Conservation (phyloP, 1,140 invertebrate species). For the Drosophila nannoptera region DNA sequence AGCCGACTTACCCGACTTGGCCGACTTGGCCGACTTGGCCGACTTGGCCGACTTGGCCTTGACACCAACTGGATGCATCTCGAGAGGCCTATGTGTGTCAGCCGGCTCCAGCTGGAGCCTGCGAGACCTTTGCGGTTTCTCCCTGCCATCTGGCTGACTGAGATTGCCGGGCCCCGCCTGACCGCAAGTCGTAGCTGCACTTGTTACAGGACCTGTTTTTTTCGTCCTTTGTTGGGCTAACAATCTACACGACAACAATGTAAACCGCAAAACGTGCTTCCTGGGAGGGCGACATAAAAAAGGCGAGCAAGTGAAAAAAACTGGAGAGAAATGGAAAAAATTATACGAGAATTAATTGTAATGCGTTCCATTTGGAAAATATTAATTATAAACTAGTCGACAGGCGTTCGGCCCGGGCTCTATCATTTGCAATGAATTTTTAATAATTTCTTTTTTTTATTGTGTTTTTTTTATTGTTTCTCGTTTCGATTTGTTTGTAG, state of each 20-base stretch:
- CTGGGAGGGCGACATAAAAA: constrained; percentile 14
- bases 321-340: constrained; percentile 16
- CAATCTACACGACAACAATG: constrained; percentile 64
- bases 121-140: too few relatives aligned
- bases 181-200: neutral
- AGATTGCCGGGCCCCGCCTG: too few relatives aligned
- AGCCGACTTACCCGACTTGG: too few relatives aligned
- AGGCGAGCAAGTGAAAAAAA: constrained; percentile 1
- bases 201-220: constrained; percentile 19
- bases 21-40: too few relatives aligned
- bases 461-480: constrained; percentile 18
- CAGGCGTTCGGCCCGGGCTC: constrained; percentile 5
- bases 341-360: constrained; percentile 50
- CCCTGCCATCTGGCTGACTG: too few relatives aligned
- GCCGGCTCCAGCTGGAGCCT: too few relatives aligned
- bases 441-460: constrained; percentile 33
- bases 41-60: too few relatives aligned
- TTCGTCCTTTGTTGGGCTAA: constrained; percentile 9
- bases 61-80: too few relatives aligned
- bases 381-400: constrained; percentile 65
- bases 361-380: constrained; percentile 72
- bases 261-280: constrained; percentile 58
- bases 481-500: constrained; percentile 7
- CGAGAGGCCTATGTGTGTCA: too few relatives aligned
- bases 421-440: constrained; percentile 44